Conservation (phyloP, 2,797 vertebrate genomes). For the Poeciliopsis paucimaculata region DNA sequence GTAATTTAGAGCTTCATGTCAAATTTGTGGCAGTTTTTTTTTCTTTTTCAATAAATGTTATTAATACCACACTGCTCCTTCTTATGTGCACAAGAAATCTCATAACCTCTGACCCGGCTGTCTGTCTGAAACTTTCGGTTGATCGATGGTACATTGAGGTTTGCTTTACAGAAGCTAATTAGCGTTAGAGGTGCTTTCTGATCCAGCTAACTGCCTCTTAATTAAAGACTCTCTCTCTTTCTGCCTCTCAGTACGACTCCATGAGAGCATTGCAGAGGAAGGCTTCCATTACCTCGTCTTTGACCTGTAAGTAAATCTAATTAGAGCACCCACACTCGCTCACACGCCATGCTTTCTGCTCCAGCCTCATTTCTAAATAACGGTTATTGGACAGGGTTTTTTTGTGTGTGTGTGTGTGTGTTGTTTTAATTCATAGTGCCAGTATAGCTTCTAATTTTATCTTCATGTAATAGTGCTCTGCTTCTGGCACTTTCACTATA, state of each 20-base stretch:
- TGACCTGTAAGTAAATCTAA: conserved; percentile 91
- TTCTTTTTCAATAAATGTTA: too few relatives aligned
- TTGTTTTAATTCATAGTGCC: neutral
- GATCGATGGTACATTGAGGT: neutral
- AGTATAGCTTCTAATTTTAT: neutral
- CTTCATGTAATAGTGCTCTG: neutral
- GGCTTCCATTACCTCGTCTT: conserved; percentile 99
- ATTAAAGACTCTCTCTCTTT: conserved; percentile 8
- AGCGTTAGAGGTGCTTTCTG: neutral
- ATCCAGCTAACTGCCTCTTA: conserved; percentile 8
- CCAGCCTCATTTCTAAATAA: neutral
- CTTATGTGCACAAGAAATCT: neutral
- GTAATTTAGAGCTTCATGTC: neutral
- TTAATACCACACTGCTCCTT: neutral
- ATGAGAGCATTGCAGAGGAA: conserved; percentile 98
- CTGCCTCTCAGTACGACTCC: conserved; percentile 88
- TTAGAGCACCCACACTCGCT: conserved; percentile 13
- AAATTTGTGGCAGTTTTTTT: neutral
- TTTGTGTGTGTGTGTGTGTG: neutral
- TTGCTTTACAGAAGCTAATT: neutral
- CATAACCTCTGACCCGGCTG: neutral
- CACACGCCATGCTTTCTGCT: neutral
- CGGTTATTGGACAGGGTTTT: neutral
- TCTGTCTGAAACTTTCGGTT: neutral
- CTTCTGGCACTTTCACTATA: neutral